These are phyloP conservation scores for Xiphophorus couchianus DNA, from an alignment of 2,113 vertebrate genomes.

Conservation along the genomic window DNA sequence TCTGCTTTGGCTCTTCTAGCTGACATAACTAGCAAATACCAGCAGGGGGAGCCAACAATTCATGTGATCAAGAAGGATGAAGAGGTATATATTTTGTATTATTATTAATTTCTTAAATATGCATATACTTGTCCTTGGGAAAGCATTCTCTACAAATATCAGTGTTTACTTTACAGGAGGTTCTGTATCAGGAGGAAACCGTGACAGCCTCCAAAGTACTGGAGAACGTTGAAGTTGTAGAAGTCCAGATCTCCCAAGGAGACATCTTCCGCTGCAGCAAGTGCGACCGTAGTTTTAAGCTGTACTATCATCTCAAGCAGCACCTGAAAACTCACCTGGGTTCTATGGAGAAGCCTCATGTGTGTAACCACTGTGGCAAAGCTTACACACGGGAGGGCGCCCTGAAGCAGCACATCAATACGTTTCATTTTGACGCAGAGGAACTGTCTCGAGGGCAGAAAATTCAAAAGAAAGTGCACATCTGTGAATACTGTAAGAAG, in stretches of 20 bases:
- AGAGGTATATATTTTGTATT: background rate
- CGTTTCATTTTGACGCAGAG: conserved; percentile 90
- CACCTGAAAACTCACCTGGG: conserved; percentile 92
- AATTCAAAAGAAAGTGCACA: conserved; percentile 92
- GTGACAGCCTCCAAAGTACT: conserved; percentile 89
- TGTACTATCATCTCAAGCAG: conserved; percentile 99
- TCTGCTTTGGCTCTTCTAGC: conserved; percentile 94
- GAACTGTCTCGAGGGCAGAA: conserved; percentile 88
- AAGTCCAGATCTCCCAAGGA: conserved; percentile 96
- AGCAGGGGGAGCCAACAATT: conserved; percentile 84
- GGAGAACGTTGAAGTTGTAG: conserved; percentile 94
- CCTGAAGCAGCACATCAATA: conserved; percentile 94
- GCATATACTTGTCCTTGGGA: background rate
- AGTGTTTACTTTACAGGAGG: conserved; percentile 45
- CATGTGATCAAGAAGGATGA: conserved; percentile 68
- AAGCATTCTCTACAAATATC: background rate
- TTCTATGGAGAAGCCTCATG: conserved; percentile 84
- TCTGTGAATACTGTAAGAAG: conserved; percentile 96
- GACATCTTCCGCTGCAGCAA: conserved; percentile 96
- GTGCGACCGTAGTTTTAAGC: conserved; percentile 95
- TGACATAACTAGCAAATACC: conserved; percentile 98
- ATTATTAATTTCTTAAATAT: background rate
- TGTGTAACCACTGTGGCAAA: conserved; percentile 93
- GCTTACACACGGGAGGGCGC: conserved; percentile 95
- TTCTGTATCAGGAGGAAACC: conserved; percentile 85